These are phyloP conservation scores for Rhabdomys pumilio DNA, from an alignment of 2,797 vertebrate genomes.

Conservation along the genomic window DNA sequence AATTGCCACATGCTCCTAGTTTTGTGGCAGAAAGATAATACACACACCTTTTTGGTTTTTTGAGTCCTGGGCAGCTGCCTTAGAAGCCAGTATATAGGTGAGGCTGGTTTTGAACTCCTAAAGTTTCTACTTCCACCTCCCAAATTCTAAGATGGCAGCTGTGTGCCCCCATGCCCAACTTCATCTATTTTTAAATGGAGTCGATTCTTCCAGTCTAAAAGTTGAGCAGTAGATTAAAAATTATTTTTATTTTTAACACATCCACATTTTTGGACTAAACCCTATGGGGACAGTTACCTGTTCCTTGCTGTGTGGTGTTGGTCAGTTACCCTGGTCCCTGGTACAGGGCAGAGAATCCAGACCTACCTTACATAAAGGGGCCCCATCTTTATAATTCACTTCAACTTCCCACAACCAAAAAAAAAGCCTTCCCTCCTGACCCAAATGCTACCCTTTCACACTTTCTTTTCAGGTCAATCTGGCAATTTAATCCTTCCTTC, in stretches of 20 bases:
- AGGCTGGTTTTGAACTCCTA: neutral
- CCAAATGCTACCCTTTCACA: slow-evolving; percentile 72
- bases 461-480: slow-evolving; percentile 76
- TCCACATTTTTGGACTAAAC: slow-evolving; percentile 50
- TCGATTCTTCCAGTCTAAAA: slow-evolving; percentile 18
- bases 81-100: neutral
- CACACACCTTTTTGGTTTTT: neutral
- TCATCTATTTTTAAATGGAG: slow-evolving; percentile 29
- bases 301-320: neutral
- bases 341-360: neutral
- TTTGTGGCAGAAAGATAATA: neutral
- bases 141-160: neutral
- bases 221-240: slow-evolving; percentile 24
- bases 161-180: neutral
- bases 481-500: slow-evolving; percentile 75
- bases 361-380: neutral
- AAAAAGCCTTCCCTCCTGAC: slow-evolving; percentile 70
- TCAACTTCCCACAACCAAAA: slow-evolving; percentile 39
- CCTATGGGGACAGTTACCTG: neutral
- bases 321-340: neutral
- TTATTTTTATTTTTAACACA: slow-evolving; percentile 42
- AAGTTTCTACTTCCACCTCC: neutral
- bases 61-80: neutral
- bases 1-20: neutral
- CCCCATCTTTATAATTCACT: neutral